Conservation (phyloP, 2,797 vertebrate species). For the Acropternis orthonyx region DNA sequence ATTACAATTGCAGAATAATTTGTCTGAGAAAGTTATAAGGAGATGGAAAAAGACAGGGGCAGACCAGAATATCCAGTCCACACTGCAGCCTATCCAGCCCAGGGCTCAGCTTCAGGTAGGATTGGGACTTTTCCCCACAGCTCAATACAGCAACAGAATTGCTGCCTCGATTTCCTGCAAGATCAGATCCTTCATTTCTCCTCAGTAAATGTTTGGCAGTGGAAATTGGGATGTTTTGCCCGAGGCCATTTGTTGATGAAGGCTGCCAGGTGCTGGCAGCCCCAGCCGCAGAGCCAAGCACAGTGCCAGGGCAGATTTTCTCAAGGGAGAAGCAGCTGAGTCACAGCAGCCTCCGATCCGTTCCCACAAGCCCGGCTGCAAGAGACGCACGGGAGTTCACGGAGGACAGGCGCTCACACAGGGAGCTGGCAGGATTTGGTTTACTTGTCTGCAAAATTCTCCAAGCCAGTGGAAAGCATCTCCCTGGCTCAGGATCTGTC, state of each 20-base stretch:
- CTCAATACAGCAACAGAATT: background rate
- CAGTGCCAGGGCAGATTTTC: conserved; percentile 39
- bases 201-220: background rate
- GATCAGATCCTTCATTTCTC: background rate
- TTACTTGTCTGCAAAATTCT: background rate
- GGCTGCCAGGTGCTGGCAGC: conserved; percentile 29
- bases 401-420: background rate
- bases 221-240: conserved; percentile 39
- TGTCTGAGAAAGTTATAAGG: conserved; percentile 24
- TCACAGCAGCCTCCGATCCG: conserved; percentile 21
- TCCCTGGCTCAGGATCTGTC: background rate
- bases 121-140: background rate
- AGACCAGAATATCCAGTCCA: background rate
- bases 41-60: background rate
- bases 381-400: background rate
- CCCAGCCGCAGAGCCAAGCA: background rate
- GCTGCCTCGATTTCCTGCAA: background rate
- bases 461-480: background rate
- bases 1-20: conserved; percentile 29
- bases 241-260: background rate
- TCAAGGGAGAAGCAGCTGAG: conserved; percentile 56
- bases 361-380: conserved; percentile 33
- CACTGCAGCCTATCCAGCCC: background rate
- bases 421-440: background rate
- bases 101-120: background rate